phyloP scores from a whole-genome alignment of 2,888 invertebrate species.

The Ennomos fuscantarius region DNA sequence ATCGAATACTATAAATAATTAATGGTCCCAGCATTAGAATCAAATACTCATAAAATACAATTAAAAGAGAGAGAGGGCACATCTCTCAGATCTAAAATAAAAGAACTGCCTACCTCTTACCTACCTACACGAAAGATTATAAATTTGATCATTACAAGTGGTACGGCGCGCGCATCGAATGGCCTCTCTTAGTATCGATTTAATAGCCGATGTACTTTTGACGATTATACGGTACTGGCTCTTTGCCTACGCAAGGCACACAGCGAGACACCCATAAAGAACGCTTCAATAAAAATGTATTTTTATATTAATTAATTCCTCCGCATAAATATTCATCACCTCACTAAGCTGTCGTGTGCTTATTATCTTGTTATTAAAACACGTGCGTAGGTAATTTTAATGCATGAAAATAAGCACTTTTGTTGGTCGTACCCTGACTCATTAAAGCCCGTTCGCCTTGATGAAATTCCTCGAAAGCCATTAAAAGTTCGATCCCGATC shows the following conservation, averaged over 20 bases:
- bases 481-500: slow-evolving; percentile 58
- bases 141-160: slow-evolving; percentile 82
- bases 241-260: slow-evolving; percentile 59
- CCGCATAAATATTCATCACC: slow-evolving; percentile 16
- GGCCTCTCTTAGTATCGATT: slow-evolving; percentile 77
- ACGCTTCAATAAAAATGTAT: slow-evolving; percentile 15
- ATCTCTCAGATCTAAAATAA: slow-evolving; percentile 76
- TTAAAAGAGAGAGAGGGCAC: slow-evolving; percentile 81
- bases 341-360: slow-evolving; percentile 14
- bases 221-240: slow-evolving; percentile 62
- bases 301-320: slow-evolving; percentile 18
- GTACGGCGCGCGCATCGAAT: slow-evolving; percentile 77
- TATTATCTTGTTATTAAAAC: slow-evolving; percentile 56
- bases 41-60: slow-evolving; percentile 86
- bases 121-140: slow-evolving; percentile 82
- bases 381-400: slow-evolving; percentile 64
- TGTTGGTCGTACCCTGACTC: slow-evolving; percentile 35
- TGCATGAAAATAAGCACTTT: slow-evolving; percentile 47
- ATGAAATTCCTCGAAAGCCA: slow-evolving; percentile 59
- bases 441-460: slow-evolving; percentile 41
- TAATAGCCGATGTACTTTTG: slow-evolving; percentile 72
- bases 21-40: slow-evolving; percentile 83
- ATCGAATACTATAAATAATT: slow-evolving; percentile 84
- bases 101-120: slow-evolving; percentile 71
- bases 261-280: slow-evolving; percentile 28